phyloP scores from a whole-genome alignment of 2,888 invertebrate genomes.

The Polyommatus icarus region DNA sequence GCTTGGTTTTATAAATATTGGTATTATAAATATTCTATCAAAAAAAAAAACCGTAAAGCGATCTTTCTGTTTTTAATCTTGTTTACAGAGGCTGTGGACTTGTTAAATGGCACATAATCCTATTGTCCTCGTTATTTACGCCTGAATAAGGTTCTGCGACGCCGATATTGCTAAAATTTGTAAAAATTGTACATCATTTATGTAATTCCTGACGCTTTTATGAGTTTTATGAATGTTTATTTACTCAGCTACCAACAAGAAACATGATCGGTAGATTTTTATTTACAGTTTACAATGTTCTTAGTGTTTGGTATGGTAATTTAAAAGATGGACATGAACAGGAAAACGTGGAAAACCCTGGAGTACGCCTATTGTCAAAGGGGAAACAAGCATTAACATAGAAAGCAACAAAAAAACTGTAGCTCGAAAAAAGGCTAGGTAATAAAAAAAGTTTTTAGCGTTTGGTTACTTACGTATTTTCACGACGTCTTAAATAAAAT shows the following conservation, averaged over 20 bases:
- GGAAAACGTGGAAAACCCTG: no score
- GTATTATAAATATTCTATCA: background rate
- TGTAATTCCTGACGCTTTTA: background rate
- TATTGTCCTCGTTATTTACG: constrained; percentile 24
- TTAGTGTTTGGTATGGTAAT: no score
- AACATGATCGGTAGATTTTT: background rate
- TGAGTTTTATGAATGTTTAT: constrained; percentile 4
- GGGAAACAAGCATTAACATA: no score
- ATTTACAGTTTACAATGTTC: background rate
- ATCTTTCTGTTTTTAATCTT: constrained; percentile 21
- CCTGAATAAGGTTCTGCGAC: background rate
- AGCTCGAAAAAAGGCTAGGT: no score
- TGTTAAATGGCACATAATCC: constrained; percentile 25
- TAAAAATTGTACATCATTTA: constrained; percentile 1
- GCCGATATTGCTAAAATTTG: constrained; percentile 17
- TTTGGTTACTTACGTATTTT: no score
- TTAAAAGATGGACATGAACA: no score
- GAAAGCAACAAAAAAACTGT: no score
- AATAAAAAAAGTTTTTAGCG: no score
- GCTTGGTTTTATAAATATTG: no score
- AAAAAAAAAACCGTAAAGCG: constrained; percentile 9
- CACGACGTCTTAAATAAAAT: no score
- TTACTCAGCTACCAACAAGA: background rate
- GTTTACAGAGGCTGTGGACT: constrained; percentile 19
- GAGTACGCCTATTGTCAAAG: no score